Conservation (phyloP, 2,113 vertebrate species). For the Mus spicilegus region DNA sequence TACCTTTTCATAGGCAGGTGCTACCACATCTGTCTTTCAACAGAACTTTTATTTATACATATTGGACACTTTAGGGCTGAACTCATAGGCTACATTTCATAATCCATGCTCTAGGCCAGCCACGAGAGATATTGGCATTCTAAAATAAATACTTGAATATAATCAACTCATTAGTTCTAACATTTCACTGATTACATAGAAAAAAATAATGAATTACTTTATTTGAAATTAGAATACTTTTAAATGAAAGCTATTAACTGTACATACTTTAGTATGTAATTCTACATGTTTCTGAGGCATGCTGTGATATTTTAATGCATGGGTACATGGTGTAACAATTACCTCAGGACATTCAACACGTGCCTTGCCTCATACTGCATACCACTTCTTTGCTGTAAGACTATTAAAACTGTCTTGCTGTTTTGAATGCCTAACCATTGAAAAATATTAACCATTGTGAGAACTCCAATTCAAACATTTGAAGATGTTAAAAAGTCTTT, state of each 20-base stretch:
- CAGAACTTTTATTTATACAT: constrained; percentile 10
- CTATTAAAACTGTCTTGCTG: not conserved
- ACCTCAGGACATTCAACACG: not conserved
- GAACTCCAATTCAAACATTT: constrained; percentile 4
- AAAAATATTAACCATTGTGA: not conserved
- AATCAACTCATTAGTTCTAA: constrained; percentile 29
- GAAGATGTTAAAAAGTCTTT: not conserved
- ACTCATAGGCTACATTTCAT: not conserved
- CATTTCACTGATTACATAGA: not conserved
- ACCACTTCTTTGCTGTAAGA: not conserved
- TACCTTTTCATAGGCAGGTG: not conserved
- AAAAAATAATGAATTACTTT: constrained; percentile 38
- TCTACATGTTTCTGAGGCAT: not conserved
- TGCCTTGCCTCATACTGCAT: not conserved
- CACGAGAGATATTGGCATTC: not conserved
- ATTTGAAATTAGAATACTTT: not conserved
- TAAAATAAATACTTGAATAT: constrained; percentile 6
- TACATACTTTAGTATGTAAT: not conserved
- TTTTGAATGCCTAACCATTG: not conserved
- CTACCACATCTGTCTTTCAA: not conserved
- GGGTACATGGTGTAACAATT: not conserved
- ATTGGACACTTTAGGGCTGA: not conserved
- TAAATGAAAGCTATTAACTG: not conserved
- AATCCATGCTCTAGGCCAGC: not conserved
- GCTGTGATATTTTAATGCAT: not conserved